Base-by-base conservation (phyloP, 2,113 vertebrate species). In the Nansenia antarctica region DNA sequence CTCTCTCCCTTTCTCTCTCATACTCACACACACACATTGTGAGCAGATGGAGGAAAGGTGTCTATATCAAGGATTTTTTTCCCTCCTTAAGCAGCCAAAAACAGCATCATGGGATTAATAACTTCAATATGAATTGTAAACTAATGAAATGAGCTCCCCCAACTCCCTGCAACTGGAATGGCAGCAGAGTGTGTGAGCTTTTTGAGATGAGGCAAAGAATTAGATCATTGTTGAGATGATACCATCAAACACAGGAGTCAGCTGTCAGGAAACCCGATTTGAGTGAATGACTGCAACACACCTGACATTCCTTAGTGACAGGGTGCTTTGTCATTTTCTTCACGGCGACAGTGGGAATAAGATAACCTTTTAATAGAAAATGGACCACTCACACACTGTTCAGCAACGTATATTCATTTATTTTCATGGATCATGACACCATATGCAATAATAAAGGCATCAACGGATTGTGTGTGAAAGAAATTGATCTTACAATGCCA, bases 81-180 rank as follows among this genome's bases (percentile, higher is more conserved):
- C 65, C 64, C 62, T 67, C 69, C 70, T 78, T 78, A 85, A 81
- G 74, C 78, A 73, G 81, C 73, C 74, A 70, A 62, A 85, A 86
- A 74, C 86, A 90, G 86, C 86, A 71, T 85, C 86, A 71, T 85
- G 88, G 82, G 85, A 90, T 86, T 91, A 90, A 92, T 91, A 91
- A 80, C 90, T 88, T 85, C 86, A 90, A 86, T 83, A 86, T 89
- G 86, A 88, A 90, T 85, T 86, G 84, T 85, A 82, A 84, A 85
- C 82, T 90, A 90, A 91, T 90, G 79, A 90, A 89, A 88, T 86
- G 80, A 79, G 75, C 76, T 30, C 76, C 65, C 70, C 77, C 76
- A 34, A 62, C 79, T 76, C 71, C 77, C 37, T 74, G 74, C 69
- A 76, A 0, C 82, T 74, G 65, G 66, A 78, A 85, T 62, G 73